Evolutionary conservation across 2,113 vertebrate species (phyloP).

Genomic region (Chroicocephalus ridibundus): DNA sequence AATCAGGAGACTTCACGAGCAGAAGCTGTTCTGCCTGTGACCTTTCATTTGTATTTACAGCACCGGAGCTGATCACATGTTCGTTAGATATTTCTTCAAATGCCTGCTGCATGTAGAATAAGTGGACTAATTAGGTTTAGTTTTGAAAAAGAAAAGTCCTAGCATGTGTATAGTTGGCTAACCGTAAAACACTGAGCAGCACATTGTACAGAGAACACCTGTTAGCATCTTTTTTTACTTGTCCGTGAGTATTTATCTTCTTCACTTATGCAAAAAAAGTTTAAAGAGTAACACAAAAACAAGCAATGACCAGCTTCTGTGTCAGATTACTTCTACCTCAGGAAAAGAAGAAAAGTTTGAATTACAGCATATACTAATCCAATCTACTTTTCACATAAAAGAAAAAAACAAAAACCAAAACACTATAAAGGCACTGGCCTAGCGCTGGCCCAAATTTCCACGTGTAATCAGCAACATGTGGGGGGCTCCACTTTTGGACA

Average conservation of each 20-base stretch:
- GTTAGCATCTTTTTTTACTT: not conserved
- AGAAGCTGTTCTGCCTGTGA: not conserved
- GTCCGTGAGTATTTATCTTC: not conserved
- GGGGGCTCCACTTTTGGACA: not conserved
- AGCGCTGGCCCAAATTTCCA: not conserved
- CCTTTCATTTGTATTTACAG: conserved; percentile 17
- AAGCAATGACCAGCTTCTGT: not conserved
- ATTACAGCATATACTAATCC: not conserved
- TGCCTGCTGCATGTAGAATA: not conserved
- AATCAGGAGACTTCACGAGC: not conserved
- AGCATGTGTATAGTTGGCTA: not conserved
- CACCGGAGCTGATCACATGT: not conserved
- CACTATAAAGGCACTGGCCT: not conserved
- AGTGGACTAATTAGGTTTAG: not conserved
- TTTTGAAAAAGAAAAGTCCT: not conserved
- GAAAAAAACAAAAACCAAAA: not conserved
- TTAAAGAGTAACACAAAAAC: not conserved
- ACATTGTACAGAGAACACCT: not conserved
- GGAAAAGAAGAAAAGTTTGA: not conserved
- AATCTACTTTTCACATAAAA: not conserved
- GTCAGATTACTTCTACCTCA: not conserved
- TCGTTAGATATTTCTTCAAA: conserved; percentile 19
- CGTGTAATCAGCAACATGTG: rapidly evolving
- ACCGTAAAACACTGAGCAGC: not conserved
- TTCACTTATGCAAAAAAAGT: not conserved